Conservation (phyloP, 2,888 invertebrate species). For the Ormyrus nitidulus region DNA sequence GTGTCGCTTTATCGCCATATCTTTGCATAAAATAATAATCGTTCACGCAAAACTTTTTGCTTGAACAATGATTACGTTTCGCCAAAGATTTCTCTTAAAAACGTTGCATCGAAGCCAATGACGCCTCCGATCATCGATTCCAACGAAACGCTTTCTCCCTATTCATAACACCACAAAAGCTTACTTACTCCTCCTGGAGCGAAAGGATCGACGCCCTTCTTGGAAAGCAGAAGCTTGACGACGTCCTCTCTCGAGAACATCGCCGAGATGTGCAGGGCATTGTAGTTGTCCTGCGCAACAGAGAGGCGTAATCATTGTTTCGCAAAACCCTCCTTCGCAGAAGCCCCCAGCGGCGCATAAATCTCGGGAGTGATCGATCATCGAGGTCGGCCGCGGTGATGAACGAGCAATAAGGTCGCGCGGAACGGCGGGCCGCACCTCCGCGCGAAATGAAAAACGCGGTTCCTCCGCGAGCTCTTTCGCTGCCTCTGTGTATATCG, state of each 20-base stretch:
- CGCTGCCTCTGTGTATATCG: background rate
- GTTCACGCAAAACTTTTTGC: no score
- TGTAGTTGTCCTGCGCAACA: slow-evolving; percentile 91
- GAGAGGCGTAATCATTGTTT: background rate
- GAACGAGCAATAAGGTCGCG: slow-evolving; percentile 20
- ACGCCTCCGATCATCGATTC: no score
- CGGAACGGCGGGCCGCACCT: slow-evolving; percentile 33
- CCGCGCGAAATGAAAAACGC: slow-evolving; percentile 7
- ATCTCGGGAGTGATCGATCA: slow-evolving; percentile 32
- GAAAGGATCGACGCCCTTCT: slow-evolving; percentile 93
- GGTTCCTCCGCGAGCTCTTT: background rate
- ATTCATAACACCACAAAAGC: background rate
- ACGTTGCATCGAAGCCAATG: no score
- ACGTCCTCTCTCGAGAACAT: slow-evolving; percentile 97
- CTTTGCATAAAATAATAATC: no score
- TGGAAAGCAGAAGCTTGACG: slow-evolving; percentile 90
- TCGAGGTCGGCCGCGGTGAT: slow-evolving; percentile 19
- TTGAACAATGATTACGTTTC: no score
- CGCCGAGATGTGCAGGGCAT: slow-evolving; percentile 95
- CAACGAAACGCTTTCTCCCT: no score
- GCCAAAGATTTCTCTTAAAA: no score
- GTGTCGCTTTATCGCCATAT: no score
- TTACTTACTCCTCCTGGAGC: slow-evolving; percentile 94
- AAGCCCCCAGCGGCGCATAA: no score
- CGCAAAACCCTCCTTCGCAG: no score